Base-by-base conservation (phyloP, 53 echinoderm and acorn worm species). In the Echinarachnius parma region DNA sequence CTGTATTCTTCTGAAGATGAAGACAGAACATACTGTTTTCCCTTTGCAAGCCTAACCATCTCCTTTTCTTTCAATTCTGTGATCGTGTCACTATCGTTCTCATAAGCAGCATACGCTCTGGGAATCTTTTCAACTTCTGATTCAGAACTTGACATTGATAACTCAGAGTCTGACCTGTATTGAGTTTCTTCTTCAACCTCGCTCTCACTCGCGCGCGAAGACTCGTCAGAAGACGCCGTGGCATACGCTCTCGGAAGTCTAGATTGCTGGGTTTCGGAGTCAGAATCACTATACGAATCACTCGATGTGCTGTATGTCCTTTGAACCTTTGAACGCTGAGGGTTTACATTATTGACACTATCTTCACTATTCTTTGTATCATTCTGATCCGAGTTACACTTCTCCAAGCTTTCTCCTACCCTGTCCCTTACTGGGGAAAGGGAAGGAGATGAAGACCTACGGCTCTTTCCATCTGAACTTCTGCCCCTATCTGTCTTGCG, bases 91-190 rank as follows among this genome's bases (percentile, higher is more conserved):
- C 80, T 86, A 33, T 86, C 79, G 67, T 86, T 86, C 53, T 79
- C 88, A 66, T 59, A 80, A 27, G 75, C 61, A 14, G 75, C 80
- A 28, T 88, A 88, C 4, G 88, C 88, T 75, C 83, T 88, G 2
- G 88, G 88, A 22, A 88, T 69, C 34, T 53, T 50, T 15, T 69
- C 70, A 21, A 9, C 30, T 9, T 53, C 53, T 0, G 67, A 66
- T 19, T 18, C 2, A 4, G 53, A 69, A 53, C 70, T 52, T 39
- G 39, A 39, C 39, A 14, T 25, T 18, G 66, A 66, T 15, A 48
- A 46, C 28, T 66, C 66, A 18, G 47, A 28, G 48, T 47, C 46
- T 66, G 48, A 27, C n/a, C n/a, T n/a, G n/a, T n/a, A n/a, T n/a
- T n/a, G n/a, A n/a, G n/a, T n/a, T 19, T 66, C 46, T 7, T 45